Conservation (phyloP, 2,113 vertebrate genomes). For the Hippocampus guttulatus region DNA sequence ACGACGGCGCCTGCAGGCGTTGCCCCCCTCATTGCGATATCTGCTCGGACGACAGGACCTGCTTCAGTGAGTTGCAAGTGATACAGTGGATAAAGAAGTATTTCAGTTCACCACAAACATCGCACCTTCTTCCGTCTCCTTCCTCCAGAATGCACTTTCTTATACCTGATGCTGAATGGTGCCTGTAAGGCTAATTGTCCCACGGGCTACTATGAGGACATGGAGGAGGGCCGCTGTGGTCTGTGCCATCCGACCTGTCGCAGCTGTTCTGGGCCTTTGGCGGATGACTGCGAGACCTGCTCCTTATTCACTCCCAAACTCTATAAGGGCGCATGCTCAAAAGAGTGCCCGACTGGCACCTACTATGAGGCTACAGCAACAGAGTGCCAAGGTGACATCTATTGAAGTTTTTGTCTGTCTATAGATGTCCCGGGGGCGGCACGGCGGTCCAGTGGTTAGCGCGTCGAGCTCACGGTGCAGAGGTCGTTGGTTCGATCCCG, state of each 20-base stretch:
- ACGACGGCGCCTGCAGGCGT: constrained; percentile 68
- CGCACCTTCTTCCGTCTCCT: not conserved
- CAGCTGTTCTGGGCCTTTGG: constrained; percentile 70
- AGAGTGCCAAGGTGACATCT: constrained; percentile 74
- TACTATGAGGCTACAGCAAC: constrained; percentile 64
- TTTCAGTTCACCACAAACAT: not conserved
- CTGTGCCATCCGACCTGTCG: constrained; percentile 71
- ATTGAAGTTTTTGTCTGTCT: not conserved
- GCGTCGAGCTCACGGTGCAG: too few species aligned
- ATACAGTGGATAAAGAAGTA: not conserved
- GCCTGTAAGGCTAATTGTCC: constrained; percentile 75
- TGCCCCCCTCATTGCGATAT: constrained; percentile 71
- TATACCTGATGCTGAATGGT: constrained; percentile 75
- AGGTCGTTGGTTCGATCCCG: too few species aligned
- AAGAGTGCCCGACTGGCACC: constrained; percentile 67
- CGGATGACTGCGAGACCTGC: constrained; percentile 76
- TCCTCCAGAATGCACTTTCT: constrained; percentile 74
- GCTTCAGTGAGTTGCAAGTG: constrained; percentile 61
- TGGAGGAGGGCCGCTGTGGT: constrained; percentile 72
- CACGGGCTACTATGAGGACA: constrained; percentile 73
- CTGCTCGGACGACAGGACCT: constrained; percentile 65
- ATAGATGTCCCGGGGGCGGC: too few species aligned
- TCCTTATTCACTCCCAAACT: constrained; percentile 61
- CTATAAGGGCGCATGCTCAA: constrained; percentile 71
- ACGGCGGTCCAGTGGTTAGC: too few species aligned